phyloP scores from a whole-genome alignment of 2,113 vertebrate species.

The Donacobius atricapilla region DNA sequence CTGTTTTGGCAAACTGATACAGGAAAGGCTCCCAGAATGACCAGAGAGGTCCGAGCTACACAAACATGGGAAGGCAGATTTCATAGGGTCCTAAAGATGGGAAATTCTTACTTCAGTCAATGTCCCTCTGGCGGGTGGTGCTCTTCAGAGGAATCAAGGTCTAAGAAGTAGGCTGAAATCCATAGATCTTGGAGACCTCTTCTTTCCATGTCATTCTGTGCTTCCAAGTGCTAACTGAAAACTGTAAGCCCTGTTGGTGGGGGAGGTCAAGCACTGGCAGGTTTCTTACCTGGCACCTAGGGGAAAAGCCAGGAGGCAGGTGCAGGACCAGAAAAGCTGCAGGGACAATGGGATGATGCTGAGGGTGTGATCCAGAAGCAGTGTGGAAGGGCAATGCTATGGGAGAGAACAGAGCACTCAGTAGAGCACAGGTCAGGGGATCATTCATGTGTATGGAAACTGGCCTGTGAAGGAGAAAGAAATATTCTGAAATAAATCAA shows the following conservation, averaged over 20 bases:
- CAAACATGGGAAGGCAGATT: neutral
- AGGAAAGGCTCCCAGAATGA: neutral
- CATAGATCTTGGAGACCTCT: neutral
- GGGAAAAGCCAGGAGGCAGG: neutral
- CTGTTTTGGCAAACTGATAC: neutral
- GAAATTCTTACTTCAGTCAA: neutral
- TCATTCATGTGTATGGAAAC: neutral
- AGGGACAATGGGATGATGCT: neutral
- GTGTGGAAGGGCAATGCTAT: neutral
- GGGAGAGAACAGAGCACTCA: neutral
- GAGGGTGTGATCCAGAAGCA: neutral
- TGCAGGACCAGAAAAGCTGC: neutral
- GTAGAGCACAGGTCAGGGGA: neutral
- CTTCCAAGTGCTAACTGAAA: neutral
- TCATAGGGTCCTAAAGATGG: neutral
- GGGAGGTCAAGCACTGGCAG: neutral
- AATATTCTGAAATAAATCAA: neutral
- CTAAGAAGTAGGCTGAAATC: neutral
- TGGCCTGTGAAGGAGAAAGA: neutral
- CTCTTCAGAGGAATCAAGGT: neutral
- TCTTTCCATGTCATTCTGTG: neutral
- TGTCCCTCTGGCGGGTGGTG: neutral
- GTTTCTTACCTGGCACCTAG: neutral
- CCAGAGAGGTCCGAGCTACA: neutral
- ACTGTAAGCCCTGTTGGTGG: neutral